Base-by-base conservation (phyloP, 30 jellyfish, hydroid and myxozoan species). In the Haliclystus octoradiatus region DNA sequence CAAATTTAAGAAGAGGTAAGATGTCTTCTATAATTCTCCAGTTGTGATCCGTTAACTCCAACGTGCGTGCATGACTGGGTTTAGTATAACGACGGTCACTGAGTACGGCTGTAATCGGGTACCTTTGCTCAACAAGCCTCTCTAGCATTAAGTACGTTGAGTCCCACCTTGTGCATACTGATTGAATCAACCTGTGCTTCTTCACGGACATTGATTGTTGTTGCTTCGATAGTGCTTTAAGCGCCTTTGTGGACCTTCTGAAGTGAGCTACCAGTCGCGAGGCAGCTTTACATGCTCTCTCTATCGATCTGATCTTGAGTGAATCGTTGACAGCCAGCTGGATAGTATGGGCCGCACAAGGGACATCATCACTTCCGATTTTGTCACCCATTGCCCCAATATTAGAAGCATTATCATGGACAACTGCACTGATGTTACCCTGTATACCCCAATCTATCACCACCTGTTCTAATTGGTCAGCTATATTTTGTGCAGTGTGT, bases 291-390 rank as follows among this genome's bases (percentile, higher is more conserved):
- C 50, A 49, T 50, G 49, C 19, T 31, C 34, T 29, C 0, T 75
- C 31, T 33, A 68, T 75, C 50, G 52, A 80, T 51, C 66, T 69
- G 33, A 66, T 68, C 9, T 80, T 75, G 23, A 77, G 66, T 4
- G 79, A 75, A 19, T 47, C 90, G 53, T 77, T 66, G 30, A 77
- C 71, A 26, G 90, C 90, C 25, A 77, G 34, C 65, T 78, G 83
- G 22, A 68, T 70, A 3, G 73, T 78, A 31, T 70, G 78, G 57
- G 82, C 78, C 50, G 53, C 68, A 63, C 75, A 66, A 33, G 89
- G 81, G 62, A 66, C 33, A 33, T 62, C 82, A 49, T 69, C 82
- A 66, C 82, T 63, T 40, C 57, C 57, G 19, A 40, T 19, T 24
- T 70, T 80, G 1, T 63, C 75, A 27, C 85, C 93, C 2, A 77